Percentiles rank a stretch among this genome's conserved stretches.
Conservation (phyloP, 2,113 vertebrate genomes). For the Oryzias javanicus region DNA sequence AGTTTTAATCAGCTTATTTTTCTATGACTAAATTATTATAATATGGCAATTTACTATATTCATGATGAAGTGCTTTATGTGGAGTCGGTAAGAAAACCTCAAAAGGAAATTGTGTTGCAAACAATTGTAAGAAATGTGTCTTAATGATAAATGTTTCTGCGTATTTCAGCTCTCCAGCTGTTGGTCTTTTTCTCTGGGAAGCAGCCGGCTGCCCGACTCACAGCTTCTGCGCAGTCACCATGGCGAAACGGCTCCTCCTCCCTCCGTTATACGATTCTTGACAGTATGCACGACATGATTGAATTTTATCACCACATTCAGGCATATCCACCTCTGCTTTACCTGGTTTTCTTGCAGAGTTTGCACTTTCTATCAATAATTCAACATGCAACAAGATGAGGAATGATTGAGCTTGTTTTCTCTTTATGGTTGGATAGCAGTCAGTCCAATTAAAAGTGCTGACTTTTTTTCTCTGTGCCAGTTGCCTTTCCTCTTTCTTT, state of each 20-base stretch:
- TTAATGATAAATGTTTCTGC: too few relatives aligned
- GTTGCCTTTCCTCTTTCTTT: constrained; percentile 53
- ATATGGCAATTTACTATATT: too few relatives aligned
- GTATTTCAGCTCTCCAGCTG: not conserved
- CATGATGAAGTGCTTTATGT: too few relatives aligned
- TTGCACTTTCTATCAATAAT: constrained; percentile 67
- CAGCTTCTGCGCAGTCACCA: constrained; percentile 55
- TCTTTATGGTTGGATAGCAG: constrained; percentile 67
- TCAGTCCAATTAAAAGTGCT: constrained; percentile 74
- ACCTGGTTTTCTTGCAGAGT: constrained; percentile 46
- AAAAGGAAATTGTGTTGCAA: too few relatives aligned
- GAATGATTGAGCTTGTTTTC: constrained; percentile 67
- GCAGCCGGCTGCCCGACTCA: constrained; percentile 53
- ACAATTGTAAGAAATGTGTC: too few relatives aligned
- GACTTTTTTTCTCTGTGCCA: constrained; percentile 22
- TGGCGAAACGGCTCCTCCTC: constrained; percentile 45
- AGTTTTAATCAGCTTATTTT: too few relatives aligned
- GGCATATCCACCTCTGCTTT: constrained; percentile 34
- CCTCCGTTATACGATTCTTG: constrained; percentile 44
- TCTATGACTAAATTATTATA: too few relatives aligned
- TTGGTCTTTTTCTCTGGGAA: constrained; percentile 25
- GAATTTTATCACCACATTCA: constrained; percentile 53
- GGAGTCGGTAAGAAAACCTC: too few relatives aligned
- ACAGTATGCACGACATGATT: constrained; percentile 61
- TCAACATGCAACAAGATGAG: constrained; percentile 69